phyloP scores from a whole-genome alignment of 53 echinoderm and acorn worm species.

The Antedon mediterranea region DNA sequence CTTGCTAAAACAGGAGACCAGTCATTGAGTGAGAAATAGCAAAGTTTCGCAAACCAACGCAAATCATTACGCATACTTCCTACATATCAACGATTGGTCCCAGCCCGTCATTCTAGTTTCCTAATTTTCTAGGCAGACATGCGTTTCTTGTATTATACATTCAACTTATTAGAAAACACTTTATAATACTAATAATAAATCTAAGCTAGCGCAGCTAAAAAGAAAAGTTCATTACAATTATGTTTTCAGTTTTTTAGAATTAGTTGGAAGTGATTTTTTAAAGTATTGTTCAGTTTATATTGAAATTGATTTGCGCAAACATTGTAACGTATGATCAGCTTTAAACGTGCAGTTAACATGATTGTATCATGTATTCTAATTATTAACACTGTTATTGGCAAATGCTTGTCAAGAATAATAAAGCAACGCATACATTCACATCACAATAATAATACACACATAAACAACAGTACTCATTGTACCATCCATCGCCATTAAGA shows the following conservation, averaged over 20 bases:
- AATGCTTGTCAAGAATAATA: not conserved
- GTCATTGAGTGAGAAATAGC: not conserved
- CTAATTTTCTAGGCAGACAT: not conserved
- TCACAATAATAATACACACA: not conserved
- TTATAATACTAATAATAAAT: not conserved
- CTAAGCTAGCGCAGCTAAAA: not conserved
- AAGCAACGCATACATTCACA: not conserved
- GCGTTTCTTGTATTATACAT: not conserved
- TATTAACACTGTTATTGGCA: not conserved
- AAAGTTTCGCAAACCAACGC: not conserved
- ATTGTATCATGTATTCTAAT: not conserved
- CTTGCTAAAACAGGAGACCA: not conserved
- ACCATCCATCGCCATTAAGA: not conserved
- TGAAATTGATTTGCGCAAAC: no score
- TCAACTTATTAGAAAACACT: not conserved
- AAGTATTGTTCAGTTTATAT: not conserved
- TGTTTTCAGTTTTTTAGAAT: not conserved
- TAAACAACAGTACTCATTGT: not conserved
- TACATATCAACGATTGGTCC: not conserved
- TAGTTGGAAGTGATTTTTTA: not conserved
- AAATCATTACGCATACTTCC: conserved; percentile 1
- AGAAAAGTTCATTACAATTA: not conserved
- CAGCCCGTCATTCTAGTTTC: not conserved
- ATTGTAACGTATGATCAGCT: not conserved
- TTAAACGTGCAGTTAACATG: not conserved